A percentile compares a stretch with the other conserved stretches of the same genome.
Conservation (phyloP, 2,888 invertebrate species). For the Strigamia maritima region DNA sequence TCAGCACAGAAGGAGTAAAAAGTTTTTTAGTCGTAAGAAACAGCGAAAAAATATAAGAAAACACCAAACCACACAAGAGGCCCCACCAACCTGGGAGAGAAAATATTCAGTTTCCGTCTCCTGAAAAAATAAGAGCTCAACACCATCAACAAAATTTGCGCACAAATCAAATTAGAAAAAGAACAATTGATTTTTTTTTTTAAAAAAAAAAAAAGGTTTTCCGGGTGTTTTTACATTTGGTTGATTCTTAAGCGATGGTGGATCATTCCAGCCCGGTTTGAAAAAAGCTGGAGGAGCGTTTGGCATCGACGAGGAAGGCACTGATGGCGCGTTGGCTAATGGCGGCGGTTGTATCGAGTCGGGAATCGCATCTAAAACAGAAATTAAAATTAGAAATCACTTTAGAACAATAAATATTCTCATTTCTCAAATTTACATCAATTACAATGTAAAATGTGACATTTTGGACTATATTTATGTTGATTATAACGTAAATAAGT, state of each 20-base stretch:
- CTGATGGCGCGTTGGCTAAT: neutral
- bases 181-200: neutral
- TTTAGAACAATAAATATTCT: too few species aligned
- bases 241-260: constrained; percentile 48
- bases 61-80: neutral
- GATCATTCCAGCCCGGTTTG: constrained; percentile 51
- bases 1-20: neutral
- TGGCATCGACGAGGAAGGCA: neutral
- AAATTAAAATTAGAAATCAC: too few species aligned
- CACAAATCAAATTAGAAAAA: too few species aligned
- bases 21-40: neutral
- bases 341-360: neutral
- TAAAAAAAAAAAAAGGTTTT: too few species aligned
- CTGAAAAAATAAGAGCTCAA: neutral
- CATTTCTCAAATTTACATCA: too few species aligned
- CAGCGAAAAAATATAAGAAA: neutral
- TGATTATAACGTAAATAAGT: too few species aligned
- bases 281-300: neutral
- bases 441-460: too few species aligned
- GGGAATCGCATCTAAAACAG: neutral
- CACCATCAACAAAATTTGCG: neutral
- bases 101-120: constrained; percentile 8
- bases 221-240: neutral
- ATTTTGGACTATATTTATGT: too few species aligned
- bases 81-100: constrained; percentile 1